Base-by-base conservation (phyloP, 2,888 invertebrate species). In the Meiosimyza platycephala region DNA sequence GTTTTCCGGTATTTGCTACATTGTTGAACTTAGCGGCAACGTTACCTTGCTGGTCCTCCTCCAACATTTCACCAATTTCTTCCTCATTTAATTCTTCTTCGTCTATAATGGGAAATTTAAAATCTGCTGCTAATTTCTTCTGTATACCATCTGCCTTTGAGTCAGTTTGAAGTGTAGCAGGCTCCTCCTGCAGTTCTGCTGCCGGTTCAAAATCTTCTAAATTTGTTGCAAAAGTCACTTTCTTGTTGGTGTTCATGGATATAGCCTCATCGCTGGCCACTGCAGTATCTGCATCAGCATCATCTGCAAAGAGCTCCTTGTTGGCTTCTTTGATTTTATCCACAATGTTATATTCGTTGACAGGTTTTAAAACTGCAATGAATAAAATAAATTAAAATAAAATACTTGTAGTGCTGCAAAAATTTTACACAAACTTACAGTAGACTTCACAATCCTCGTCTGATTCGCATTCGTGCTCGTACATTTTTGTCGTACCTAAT, bases 251-350 rank as follows among this genome's bases (percentile, higher is more conserved):
- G 28, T 59, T 59, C 62, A 48, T 40, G 33, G 54, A 47, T 67
- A 11, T 70, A 28, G 2, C 65, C 3, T 50, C 73, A 16, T 63
- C 75, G 6, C 72, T 77, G 52, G 68, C 77, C 47, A 73, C 79
- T 1, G 68, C 73, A 3, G 76, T 66, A 11, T 72, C 74, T 40
- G 65, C 71, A 18, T 76, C 76, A 3, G 75, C 72, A 13, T 76
- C 77, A 48, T 79, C 77, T 5, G 85, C 86, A 76, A 89, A 88
- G 15, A 90, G 81, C 78, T 87, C 88, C 74, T 88, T 85, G 80
- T 90, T 90, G 55, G 90, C 90, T 79, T 88, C 87, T 79, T 88
- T 88, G 16, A 90, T 87, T 84, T 89, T 90, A 78, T 89, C 89
- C 74, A 87, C 85, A 73, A 90, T 89, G 79, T 90, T 89, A 80